Base-by-base conservation (phyloP, 1,140 invertebrate species). In the Aphelenchoides fujianensis region DNA sequence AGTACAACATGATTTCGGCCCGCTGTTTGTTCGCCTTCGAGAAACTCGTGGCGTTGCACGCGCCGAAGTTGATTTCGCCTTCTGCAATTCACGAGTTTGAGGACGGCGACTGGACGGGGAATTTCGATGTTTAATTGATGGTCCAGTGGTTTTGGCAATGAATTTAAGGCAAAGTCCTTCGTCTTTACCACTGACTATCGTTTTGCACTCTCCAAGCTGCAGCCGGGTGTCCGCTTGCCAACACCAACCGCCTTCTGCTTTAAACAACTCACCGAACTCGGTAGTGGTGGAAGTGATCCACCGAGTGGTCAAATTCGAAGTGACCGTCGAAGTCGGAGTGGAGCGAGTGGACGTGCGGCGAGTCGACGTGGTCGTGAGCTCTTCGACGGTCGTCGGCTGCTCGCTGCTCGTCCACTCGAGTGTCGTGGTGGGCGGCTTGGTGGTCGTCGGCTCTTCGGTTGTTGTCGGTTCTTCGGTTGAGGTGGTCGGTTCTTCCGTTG, bases 1-100 rank as follows among this genome's bases (percentile, higher is more conserved):
- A 12, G 70, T 74, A 68, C 9, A 71, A 23, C 59, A 71, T n/a
- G 19, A 74, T 75, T 16, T 71, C 19, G 9, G 41, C 70, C 27
- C 16, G n/a, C 28, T 75, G 12, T 54, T 71, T 32, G 1, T 75
- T 30, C 9, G 12, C 69, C 1, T 31, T 1, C 16, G 72, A 19
- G 23, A 75, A 31, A 75, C 31, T 71, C 12, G 69, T 72, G 12
- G 35, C 19, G 32, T 70, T 70, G 31, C 69, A 72, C 16, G 35
- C 69, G 12, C 69, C 69, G 30, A 70, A 70, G 23, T 59, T 59
- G 5, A 59, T 59, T 7, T 59, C 55, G 5, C 55, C 55, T 16
- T 59, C 19, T 59, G 5, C n/a, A 5, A 7, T 7, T 19, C 12
- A 59, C 28, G 34, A 5, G 19, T 7, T 59, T 19, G n/a, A n/a